Percentiles rank a stretch among this genome's conserved stretches.
phyloP scores from a whole-genome alignment of 2,797 vertebrate genomes.

The Macropus fuliginosus region DNA sequence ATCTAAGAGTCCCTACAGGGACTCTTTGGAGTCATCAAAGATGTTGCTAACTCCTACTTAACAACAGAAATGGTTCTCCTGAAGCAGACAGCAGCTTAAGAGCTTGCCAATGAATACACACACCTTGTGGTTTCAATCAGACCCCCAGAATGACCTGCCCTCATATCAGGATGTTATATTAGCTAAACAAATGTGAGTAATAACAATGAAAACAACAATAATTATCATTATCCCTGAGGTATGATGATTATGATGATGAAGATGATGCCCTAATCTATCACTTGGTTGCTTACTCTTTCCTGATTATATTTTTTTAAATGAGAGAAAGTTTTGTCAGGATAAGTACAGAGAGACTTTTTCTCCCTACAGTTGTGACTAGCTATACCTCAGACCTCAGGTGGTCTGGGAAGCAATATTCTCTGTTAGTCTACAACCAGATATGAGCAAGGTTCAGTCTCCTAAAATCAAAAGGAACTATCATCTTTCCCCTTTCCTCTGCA shows the following conservation, averaged over 20 bases:
- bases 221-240: neutral
- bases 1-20: neutral
- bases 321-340: constrained; percentile 39
- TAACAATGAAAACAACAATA: neutral
- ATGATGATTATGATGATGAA: neutral
- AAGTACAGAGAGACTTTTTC: constrained; percentile 53
- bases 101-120: neutral
- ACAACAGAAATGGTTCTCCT: neutral
- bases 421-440: neutral
- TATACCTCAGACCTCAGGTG: constrained; percentile 51
- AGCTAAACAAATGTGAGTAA: neutral
- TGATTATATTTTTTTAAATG: neutral
- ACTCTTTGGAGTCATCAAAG: neutral
- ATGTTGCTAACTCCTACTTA: neutral
- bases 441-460: constrained; percentile 22
- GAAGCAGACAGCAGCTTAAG: neutral
- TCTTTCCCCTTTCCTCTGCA: neutral
- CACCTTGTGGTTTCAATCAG: neutral
- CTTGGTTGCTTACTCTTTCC: neutral
- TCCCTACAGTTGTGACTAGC: neutral
- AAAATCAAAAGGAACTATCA: neutral
- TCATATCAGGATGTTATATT: neutral
- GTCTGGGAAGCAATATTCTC: constrained; percentile 40
- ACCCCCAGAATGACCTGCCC: neutral
- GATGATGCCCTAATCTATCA: neutral